A percentile compares a stretch with the other conserved stretches of the same genome.
These are phyloP conservation scores for Thaleichthys pacificus DNA, from an alignment of 2,797 vertebrate species.

Conservation along the genomic window DNA sequence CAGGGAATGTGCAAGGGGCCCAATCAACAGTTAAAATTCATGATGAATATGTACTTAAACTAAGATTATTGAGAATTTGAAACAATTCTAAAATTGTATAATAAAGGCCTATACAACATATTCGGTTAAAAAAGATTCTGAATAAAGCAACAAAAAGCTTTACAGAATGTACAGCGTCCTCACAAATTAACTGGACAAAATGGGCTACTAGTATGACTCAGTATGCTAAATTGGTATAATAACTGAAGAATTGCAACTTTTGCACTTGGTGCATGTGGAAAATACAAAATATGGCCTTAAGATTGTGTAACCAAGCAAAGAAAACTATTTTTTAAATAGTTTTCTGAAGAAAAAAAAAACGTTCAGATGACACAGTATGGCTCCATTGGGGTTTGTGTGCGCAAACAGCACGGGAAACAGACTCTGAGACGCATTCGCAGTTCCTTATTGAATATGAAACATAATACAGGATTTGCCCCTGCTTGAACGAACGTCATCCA, in stretches of 20 bases:
- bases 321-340: background rate
- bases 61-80: constrained; percentile 40
- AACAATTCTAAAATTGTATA: constrained; percentile 41
- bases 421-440: constrained; percentile 87
- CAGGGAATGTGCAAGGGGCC: constrained; percentile 36
- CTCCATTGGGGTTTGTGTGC: constrained; percentile 86
- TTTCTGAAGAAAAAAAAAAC: background rate
- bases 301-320: constrained; percentile 2
- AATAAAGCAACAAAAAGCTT: constrained; percentile 38
- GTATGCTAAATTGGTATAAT: constrained; percentile 16
- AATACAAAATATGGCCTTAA: constrained; percentile 18
- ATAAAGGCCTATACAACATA: constrained; percentile 55
- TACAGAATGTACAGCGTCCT: constrained; percentile 64
- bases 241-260: background rate
- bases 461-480: constrained; percentile 91
- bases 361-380: constrained; percentile 81
- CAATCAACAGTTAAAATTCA: constrained; percentile 38
- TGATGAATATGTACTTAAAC: constrained; percentile 36
- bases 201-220: constrained; percentile 11
- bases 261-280: constrained; percentile 15
- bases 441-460: constrained; percentile 95
- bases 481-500: constrained; percentile 97
- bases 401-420: constrained; percentile 86
- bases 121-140: constrained; percentile 37
- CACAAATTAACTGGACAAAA: constrained; percentile 35